Base-by-base conservation (phyloP, 1,140 invertebrate species). In the Rhynchophorus ferrugineus region DNA sequence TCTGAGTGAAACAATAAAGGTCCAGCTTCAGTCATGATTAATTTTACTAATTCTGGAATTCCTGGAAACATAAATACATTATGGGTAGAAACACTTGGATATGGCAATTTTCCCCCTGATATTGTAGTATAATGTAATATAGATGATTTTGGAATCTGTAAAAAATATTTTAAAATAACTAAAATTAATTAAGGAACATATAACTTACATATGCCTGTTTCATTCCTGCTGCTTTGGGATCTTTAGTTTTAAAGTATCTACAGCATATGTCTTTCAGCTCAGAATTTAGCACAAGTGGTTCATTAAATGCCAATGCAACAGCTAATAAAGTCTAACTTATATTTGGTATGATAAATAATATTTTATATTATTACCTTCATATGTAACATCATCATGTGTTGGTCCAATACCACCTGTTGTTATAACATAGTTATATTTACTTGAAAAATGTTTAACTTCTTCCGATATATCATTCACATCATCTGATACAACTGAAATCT, bases 351-450 rank as follows among this genome's bases (percentile, higher is more conserved):
- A 53, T 22, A 17, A 43, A 50, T 48, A 19, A 24, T 54, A 22
- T 36, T 41, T 37, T n/a, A 34, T 14, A 16, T 33, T 19, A 39
- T 29, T 48, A 72, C 81, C 86, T 75, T 83, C 79, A 71, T 85
- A 90, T 14, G 88, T 91, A 50, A 87, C 71, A 71, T 91, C 89
- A 71, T 91, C 88, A 68, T 91, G 88, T 34, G 89, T 91, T 3
- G 87, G 86, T 17, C 88, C 89, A 60, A 91, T 81, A 22, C 87
- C 87, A 36, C 88, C 88, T 2, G 83, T 79, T 1, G 87, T 89
- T 35, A 91, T 75, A 22, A 91, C 87, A 72, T 83, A 73, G 36
- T 71, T 71, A 60, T 73, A 80, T 43, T 61, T 70, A 18, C 70
- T 61, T 3, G 84, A 87, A 69, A 87, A 87, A 34, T 75, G 47